These are phyloP conservation scores for Keiferia lycopersicella DNA, from an alignment of 2,888 invertebrate species.

Conservation along the genomic window DNA sequence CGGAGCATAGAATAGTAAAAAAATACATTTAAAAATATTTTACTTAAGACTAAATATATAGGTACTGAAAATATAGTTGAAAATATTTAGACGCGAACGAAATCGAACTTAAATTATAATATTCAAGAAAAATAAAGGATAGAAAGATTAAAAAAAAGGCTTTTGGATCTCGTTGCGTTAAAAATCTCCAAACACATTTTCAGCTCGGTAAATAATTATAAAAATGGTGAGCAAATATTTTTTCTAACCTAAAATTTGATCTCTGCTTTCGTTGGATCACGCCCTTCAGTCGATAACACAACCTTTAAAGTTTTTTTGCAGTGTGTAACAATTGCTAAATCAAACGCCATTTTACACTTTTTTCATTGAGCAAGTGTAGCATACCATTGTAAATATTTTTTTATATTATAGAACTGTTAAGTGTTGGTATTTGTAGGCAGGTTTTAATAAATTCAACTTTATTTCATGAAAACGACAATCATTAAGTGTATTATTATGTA, in stretches of 20 bases:
- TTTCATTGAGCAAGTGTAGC: no score
- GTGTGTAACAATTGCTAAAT: no score
- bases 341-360: no score
- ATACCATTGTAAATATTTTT: no score
- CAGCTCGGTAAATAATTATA: conserved; percentile 10
- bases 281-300: conserved; percentile 2
- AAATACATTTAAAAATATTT: background rate
- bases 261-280: background rate
- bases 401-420: no score
- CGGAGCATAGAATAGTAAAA: background rate
- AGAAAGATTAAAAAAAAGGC: background rate
- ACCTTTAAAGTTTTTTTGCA: background rate
- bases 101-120: background rate
- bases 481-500: background rate
- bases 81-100: background rate
- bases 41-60: background rate
- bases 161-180: conserved; percentile 1
- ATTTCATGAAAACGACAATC: background rate
- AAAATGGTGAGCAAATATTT: conserved; percentile 47
- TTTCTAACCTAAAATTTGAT: conserved; percentile 38
- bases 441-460: no score
- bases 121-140: background rate
- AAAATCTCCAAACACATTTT: conserved; percentile 1
- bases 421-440: no score
- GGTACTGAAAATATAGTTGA: background rate